Evolutionary conservation across 2,113 vertebrate species (phyloP).

Genomic region (Actenoides lindsayi): DNA sequence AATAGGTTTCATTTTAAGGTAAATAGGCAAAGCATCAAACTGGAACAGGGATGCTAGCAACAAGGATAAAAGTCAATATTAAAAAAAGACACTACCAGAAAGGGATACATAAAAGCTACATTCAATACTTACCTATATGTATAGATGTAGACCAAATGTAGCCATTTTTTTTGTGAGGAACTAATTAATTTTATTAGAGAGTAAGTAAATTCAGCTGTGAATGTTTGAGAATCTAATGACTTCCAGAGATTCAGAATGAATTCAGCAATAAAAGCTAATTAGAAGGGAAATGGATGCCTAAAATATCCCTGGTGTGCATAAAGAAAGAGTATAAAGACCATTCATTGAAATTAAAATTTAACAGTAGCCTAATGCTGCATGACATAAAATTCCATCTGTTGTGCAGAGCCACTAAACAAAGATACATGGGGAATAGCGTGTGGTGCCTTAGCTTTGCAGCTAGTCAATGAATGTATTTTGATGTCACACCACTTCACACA

Average conservation of each 20-base stretch:
- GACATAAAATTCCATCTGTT: conserved; percentile 81
- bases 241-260: conserved; percentile 79
- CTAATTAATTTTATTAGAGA: conserved; percentile 73
- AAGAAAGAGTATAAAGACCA: conserved; percentile 76
- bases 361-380: conserved; percentile 75
- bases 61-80: background rate
- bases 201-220: conserved; percentile 71
- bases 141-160: background rate
- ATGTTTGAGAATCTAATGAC: conserved; percentile 78
- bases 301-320: conserved; percentile 75
- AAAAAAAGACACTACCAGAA: background rate
- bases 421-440: conserved; percentile 36
- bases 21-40: background rate
- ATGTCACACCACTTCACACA: conserved; percentile 1
- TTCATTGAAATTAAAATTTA: conserved; percentile 86
- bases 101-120: background rate
- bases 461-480: conserved; percentile 34
- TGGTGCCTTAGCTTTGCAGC: conserved; percentile 39
- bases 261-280: conserved; percentile 81
- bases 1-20: background rate
- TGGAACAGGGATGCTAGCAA: background rate
- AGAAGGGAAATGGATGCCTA: conserved; percentile 78
- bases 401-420: conserved; percentile 68
- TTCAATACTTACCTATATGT: background rate
- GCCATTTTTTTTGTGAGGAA: background rate